Conservation (phyloP, 2,888 invertebrate species). For the Polyommatus iphigenia region DNA sequence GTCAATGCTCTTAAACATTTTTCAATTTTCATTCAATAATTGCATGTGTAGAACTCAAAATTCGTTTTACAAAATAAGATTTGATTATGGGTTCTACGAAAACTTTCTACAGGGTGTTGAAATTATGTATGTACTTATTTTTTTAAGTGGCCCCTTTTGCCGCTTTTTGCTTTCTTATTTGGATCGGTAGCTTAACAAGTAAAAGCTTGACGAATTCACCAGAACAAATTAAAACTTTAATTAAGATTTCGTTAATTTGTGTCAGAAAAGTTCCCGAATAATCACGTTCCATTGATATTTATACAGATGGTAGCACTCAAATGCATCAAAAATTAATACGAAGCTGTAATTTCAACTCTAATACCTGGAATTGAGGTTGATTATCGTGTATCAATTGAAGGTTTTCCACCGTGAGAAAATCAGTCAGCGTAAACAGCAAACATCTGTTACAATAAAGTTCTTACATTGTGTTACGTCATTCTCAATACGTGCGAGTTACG, state of each 20-base stretch:
- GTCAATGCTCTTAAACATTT: background rate
- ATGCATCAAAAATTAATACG: background rate
- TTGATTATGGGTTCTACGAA: background rate
- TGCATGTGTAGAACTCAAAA: background rate
- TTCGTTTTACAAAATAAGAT: background rate
- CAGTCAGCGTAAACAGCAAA: conserved; percentile 9
- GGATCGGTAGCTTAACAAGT: background rate
- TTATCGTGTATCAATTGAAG: background rate
- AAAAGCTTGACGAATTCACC: background rate
- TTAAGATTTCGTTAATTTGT: background rate
- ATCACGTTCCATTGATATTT: background rate
- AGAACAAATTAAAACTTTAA: background rate
- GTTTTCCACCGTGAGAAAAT: conserved; percentile 6
- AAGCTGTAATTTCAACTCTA: background rate
- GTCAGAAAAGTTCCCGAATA: background rate
- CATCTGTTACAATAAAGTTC: conserved; percentile 11
- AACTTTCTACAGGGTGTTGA: background rate
- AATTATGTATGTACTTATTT: background rate
- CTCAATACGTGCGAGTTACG: background rate
- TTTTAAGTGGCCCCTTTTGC: background rate
- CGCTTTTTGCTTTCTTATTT: background rate
- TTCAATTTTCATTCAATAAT: background rate
- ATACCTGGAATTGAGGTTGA: background rate
- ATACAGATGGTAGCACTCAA: background rate
- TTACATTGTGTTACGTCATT: conserved; percentile 1